Evolutionary conservation across 2,797 vertebrate genomes (phyloP), one percentile per base, ranked within the genome.

Genomic region (Chiroxiphia lanceolata): DNA sequence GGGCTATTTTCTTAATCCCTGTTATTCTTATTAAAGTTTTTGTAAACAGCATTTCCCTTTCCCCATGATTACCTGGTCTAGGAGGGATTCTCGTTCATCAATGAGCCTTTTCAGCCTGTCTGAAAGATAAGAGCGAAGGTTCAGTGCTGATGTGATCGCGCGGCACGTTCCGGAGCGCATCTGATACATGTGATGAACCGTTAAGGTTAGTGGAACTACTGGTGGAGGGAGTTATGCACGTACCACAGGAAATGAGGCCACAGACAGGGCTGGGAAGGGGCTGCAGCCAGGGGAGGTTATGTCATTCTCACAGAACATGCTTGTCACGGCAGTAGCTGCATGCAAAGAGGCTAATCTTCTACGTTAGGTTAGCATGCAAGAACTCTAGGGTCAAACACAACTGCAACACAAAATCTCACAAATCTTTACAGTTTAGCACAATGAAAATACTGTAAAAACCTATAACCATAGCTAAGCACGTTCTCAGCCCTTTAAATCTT

Each of bases 331-430:
- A 90, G 97, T 72, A 89, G 97, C 97, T 96, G 98, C 99, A 99
- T 99, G 99, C 99, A 99, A 98, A 98, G 97, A 96, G 97, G 97
- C 98, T 98, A 97, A 95, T 99, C 98, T 98, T 98, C 97, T 97
- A 98, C 60, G n/a, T 95, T 95, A 97, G 96, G 98, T 97, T 98
- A 98, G 97, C 98, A 98, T 98, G 98, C 98, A 98, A 98, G 95
- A 68, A 96, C 94, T 93, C 97, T 96, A 95, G 96, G 96, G 95
- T 93, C 97, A 98, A 97, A 97, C 94, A 96, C 92, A 97, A 95
- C 98, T 98, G 98, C 96, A 99, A 99, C 98, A 99, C 98, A 99
- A 98, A 98, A 97, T 97, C 98, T 98, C 97, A 98, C 97, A 98
- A 71, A 97, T 96, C 97, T 97, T 97, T 93, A 94, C 11, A 76